Evolutionary conservation across 2,113 vertebrate genomes (phyloP).

Genomic region (Sceloporus undulatus): DNA sequence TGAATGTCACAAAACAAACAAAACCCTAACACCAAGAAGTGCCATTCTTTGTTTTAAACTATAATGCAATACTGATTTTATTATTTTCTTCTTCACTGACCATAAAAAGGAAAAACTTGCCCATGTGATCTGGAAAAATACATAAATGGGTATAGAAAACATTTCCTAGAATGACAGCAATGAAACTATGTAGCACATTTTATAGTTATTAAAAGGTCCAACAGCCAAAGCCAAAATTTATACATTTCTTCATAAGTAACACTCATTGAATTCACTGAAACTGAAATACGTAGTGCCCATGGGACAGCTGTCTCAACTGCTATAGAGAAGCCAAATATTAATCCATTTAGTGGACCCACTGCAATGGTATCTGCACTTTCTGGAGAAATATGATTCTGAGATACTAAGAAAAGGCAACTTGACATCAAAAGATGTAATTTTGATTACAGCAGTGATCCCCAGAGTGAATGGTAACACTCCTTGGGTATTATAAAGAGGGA

Average conservation of each 20-base stretch:
- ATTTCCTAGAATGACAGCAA: conserved; percentile 36
- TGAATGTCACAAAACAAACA: conserved; percentile 38
- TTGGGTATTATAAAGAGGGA: too few relatives aligned
- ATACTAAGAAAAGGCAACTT: not conserved
- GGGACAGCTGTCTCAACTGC: not conserved
- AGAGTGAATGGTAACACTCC: too few relatives aligned
- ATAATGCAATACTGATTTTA: conserved; percentile 23
- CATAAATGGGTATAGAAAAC: not conserved
- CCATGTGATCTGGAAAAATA: conserved; percentile 40
- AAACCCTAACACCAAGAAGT: conserved; percentile 14
- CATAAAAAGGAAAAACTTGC: not conserved
- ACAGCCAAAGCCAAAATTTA: conserved; percentile 5
- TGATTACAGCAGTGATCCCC: too few relatives aligned
- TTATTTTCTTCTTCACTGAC: not conserved
- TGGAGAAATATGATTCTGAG: too few relatives aligned
- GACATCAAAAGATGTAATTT: too few relatives aligned
- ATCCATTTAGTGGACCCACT: not conserved
- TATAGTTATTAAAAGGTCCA: not conserved
- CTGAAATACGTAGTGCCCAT: too few relatives aligned
- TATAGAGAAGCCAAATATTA: not conserved
- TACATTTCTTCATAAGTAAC: not conserved
- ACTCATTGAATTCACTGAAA: not conserved
- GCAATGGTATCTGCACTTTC: too few relatives aligned
- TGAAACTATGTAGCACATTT: not conserved
- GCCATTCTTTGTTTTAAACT: conserved; percentile 26